phyloP scores from a whole-genome alignment of 2,888 invertebrate species.

The Thereva nobilitata region DNA sequence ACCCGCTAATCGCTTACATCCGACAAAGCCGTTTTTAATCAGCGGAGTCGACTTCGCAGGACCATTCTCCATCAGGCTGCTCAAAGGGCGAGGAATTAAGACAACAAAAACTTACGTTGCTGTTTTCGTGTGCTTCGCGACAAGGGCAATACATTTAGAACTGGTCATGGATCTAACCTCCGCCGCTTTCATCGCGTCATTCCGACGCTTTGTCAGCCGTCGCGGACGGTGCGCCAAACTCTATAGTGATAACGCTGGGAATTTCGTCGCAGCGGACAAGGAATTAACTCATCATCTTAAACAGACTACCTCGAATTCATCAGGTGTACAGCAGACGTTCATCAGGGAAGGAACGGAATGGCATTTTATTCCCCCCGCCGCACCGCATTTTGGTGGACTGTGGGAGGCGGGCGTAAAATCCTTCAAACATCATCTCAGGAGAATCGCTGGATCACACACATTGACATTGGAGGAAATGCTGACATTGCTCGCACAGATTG shows the following conservation, averaged over 20 bases:
- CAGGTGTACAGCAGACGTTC: not conserved
- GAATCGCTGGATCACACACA: conserved; percentile 42
- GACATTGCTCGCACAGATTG: conserved; percentile 45
- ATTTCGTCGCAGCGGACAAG: conserved; percentile 12
- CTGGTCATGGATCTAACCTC: conserved; percentile 1
- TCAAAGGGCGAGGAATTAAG: conserved; percentile 1
- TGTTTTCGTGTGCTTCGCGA: conserved; percentile 9
- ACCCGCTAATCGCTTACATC: too few species aligned
- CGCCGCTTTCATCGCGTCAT: not conserved
- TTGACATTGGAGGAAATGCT: conserved; percentile 46
- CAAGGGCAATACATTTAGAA: conserved; percentile 9
- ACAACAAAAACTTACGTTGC: conserved; percentile 13
- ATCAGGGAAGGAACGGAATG: conserved; percentile 44
- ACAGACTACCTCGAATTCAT: not conserved
- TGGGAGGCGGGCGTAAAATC: too few species aligned
- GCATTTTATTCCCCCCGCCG: conserved; percentile 47
- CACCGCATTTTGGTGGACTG: conserved; percentile 49
- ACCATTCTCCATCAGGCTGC: not conserved
- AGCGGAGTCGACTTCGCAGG: conserved; percentile 5
- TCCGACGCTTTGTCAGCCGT: too few species aligned
- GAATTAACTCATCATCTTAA: not conserved
- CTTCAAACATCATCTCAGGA: conserved; percentile 46
- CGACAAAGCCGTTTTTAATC: conserved; percentile 1
- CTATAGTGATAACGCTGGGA: conserved; percentile 7
- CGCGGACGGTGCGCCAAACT: not conserved